These are phyloP conservation scores for Hyposmocoma kahamanoa DNA, from an alignment of 1,140 invertebrate genomes.

Conservation along the genomic window DNA sequence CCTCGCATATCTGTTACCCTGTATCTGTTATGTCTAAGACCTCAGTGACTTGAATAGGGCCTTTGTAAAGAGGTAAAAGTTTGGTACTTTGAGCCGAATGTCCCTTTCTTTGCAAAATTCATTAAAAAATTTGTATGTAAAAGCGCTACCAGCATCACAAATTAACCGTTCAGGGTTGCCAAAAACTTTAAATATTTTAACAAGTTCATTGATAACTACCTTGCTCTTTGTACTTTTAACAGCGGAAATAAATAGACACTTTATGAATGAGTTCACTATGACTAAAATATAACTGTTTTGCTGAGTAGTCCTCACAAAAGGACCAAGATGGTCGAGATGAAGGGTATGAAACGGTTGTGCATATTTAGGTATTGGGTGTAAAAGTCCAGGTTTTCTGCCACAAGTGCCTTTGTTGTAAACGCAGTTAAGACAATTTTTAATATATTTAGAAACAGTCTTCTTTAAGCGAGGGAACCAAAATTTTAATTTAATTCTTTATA, in stretches of 20 bases:
- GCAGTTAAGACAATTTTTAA: conserved; percentile 24
- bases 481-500: conserved; percentile 7
- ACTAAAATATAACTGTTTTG: conserved; percentile 34
- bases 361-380: background rate
- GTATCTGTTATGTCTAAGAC: conserved; percentile 32
- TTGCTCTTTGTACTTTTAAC: background rate
- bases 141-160: background rate
- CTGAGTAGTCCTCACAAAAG: conserved; percentile 20
- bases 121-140: background rate
- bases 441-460: conserved; percentile 14
- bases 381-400: background rate
- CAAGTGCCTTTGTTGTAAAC: conserved; percentile 9
- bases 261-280: conserved; percentile 38
- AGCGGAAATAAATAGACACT: conserved; percentile 17
- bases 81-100: conserved; percentile 9
- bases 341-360: conserved; percentile 14
- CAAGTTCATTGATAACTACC: background rate
- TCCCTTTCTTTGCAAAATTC: background rate
- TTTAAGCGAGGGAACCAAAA: conserved; percentile 19
- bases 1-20: conserved; percentile 13
- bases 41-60: conserved; percentile 18
- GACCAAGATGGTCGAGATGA: conserved; percentile 26
- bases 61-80: conserved; percentile 16
- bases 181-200: conserved; percentile 2
- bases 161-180: conserved; percentile 1